Evolutionary conservation across 1,140 invertebrate genomes (phyloP), one percentile per base, ranked within the genome.

Genomic region (Euura saliciscinereae): DNA sequence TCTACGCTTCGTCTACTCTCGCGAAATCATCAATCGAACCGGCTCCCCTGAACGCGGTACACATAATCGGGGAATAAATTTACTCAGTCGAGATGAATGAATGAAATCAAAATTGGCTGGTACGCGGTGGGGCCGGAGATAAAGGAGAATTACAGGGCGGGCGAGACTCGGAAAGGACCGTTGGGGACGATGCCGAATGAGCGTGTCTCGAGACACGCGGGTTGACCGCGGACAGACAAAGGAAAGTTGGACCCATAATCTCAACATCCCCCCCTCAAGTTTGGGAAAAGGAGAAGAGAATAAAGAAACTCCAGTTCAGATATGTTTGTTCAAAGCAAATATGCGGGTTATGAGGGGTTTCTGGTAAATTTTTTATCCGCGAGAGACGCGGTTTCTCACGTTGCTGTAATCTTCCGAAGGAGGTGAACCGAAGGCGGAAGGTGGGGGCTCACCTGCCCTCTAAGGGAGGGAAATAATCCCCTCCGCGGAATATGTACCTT

Each of bases 151-250:
- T 42, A 7, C 10, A 67, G 66, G 66, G 43, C 10, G 43, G 42
- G 43, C 66, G 66, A 44, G 13, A 67, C 13, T 3, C 10, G 4
- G 42, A 67, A 28, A 28, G 28, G 28, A 28, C 28, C 28, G 28
- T 28, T 28, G 28, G 28, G 28, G 28, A 28, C 28, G 28, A 28
- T 28, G 28, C 28, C 28, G 28, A 28, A 28, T 81, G 75, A 74
- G 71, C 75, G 79, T 72, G 59, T 59, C 72, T 74, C 76, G 79
- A 81, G 77, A 82, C 82, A 81, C 78, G 80, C 83, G 71, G 71
- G 51, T n/a, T 59, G 51, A 59, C 51, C 51, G 13, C 51, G 51
- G 51, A 59, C 13, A 6, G 51, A 59, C 51, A 59, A 59, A 59
- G 75, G 73, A 71, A 77, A 77, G 75, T 77, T 75, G 73, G 10